Base-by-base conservation (phyloP, 2,797 vertebrate species). In the Sebastes cheni region DNA sequence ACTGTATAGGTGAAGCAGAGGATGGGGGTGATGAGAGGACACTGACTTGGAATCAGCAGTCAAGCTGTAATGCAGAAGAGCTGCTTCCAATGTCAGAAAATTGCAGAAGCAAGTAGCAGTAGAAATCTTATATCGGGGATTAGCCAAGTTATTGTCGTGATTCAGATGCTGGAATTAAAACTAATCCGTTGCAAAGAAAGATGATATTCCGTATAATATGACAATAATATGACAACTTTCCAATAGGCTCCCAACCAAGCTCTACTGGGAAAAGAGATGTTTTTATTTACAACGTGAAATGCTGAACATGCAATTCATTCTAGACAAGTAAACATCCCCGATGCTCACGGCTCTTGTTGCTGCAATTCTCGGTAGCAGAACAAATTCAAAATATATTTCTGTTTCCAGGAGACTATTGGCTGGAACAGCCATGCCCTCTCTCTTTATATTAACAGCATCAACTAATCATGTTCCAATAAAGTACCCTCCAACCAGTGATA, bases 241-340 rank as follows among this genome's bases (percentile, higher is more conserved):
- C 65, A 42, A 50, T 20, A 50, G 46, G 46, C 18, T 64, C 54
- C 29, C 18, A 16, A 20, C 25, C 18, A 23, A 70, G 16, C 54
- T 54, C 59, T 16, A 42, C 55, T 65, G 68, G 62, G 42, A 52
- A 30, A 20, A 74, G 27, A 79, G n/a, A 29, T 3, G 9, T 25
- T 77, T 78, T 77, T 69, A 36, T 61, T 79, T 59, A 23, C 52
- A 59, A 32, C 11, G 16, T 54, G 23, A 70, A 80, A 76, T 80
- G 75, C 77, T 83, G 77, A 88, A 52, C 29, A 39, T 29, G 84
- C 72, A 70, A 5, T 76, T 64, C 22, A 72, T 80, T 79, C 42
- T 29, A 34, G 62, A 67, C 70, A 61, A 67, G 65, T 46, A 75
- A 81, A 79, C 77, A 70, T 55, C 52, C 3, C n/a, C 1, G 4